Base-by-base conservation (phyloP, 2,113 vertebrate genomes). In the Gorilla gorilla region DNA sequence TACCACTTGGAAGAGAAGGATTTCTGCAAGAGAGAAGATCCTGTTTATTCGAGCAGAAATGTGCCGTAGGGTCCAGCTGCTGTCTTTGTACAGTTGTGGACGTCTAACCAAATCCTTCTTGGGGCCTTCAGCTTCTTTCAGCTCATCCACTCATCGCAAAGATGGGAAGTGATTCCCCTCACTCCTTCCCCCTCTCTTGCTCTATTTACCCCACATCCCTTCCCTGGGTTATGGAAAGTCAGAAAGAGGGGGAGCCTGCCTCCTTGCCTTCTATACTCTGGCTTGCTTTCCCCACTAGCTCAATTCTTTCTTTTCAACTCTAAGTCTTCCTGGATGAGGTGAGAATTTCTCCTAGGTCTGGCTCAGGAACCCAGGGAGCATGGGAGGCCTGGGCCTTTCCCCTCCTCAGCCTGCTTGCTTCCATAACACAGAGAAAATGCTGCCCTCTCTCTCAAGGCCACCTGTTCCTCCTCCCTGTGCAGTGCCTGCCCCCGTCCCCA, bases 391-490 rank as follows among this genome's bases (percentile, higher is more conserved):
- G 0, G 25, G 5, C 10, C 35, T 90, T 25, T 57, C 59, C 43
- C 4, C 35, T 43, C 23, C 4, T n/a, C 5, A 9, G 3, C 10
- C 30, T 1, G 0, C 10, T 61, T 6, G 7, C 59, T 78, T 80
- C 38, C 13, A 38, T 10, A 20, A 6, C 40, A 64, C 50, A 68
- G 43, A 40, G 76, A 73, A 59, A 27, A 43, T 14, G 8, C 6
- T 6, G 45, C 10, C 25, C 30, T 68, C 52, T 59, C 13, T n/a
- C 10, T 35, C 45, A 32, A 43, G 9, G n/a, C 18, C 22, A 17
- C 32, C 6, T 45, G 23, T 6, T 30, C 9, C 7, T 13, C 35
- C 6, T 43, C 30, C 35, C n/a, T 22, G 30, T 5, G 23, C 12
- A n/a, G 72, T 22, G 45, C 76, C 35, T 35, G 3, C 4, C 5